phyloP scores from a whole-genome alignment of 2,888 invertebrate genomes.

The Belgica antarctica region DNA sequence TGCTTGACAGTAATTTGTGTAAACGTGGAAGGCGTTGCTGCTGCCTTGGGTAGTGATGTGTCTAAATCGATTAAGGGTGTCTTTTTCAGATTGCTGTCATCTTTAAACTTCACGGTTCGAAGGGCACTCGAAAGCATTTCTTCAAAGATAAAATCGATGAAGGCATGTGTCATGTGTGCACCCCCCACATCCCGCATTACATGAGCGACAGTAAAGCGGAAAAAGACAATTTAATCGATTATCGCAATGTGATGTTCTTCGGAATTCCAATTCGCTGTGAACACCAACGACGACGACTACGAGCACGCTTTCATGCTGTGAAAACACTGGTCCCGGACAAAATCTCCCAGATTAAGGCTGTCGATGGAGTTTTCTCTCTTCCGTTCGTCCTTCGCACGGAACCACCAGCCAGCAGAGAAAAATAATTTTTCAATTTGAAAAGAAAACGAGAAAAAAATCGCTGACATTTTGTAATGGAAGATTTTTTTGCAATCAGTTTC shows the following conservation, averaged over 20 bases:
- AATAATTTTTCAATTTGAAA: conserved; percentile 7
- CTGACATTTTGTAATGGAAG: conserved; percentile 23
- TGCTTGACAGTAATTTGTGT: neutral
- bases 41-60: neutral
- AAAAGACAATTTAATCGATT: conserved; percentile 44
- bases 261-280: neutral
- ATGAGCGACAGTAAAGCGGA: conserved; percentile 44
- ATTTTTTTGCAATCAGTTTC: too few species aligned
- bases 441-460: neutral
- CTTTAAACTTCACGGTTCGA: conserved; percentile 30
- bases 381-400: too few species aligned
- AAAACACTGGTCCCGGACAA: neutral
- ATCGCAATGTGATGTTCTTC: conserved; percentile 21
- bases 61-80: conserved; percentile 43
- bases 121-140: neutral
- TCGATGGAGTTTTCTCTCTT: conserved; percentile 11
- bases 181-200: conserved; percentile 1
- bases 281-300: neutral
- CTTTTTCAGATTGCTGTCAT: conserved; percentile 43
- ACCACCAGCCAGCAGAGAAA: neutral
- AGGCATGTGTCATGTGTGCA: neutral
- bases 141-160: neutral
- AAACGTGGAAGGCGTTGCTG: neutral
- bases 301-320: conserved; percentile 20
- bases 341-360: neutral